A percentile compares a stretch with the other conserved stretches of the same genome.
Evolutionary conservation across 2,888 invertebrate species (phyloP).

Genomic region (Cheilosia urbana): DNA sequence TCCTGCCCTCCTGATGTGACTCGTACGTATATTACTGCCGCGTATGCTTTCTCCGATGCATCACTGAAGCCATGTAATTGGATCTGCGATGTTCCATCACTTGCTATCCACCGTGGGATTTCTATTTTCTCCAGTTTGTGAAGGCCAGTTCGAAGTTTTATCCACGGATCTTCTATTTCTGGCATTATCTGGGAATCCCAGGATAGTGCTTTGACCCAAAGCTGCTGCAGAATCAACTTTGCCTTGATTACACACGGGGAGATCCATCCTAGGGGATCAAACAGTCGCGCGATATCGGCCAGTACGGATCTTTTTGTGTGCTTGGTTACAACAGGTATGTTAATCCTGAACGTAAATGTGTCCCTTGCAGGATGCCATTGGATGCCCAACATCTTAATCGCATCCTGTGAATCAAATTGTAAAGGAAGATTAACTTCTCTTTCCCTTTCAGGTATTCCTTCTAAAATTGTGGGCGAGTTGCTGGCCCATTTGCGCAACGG

Average conservation of each 20-base stretch:
- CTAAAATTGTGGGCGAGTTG: slow-evolving; percentile 8
- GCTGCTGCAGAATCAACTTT: slow-evolving; percentile 20
- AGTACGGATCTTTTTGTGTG: slow-evolving; percentile 19
- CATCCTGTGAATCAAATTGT: not conserved
- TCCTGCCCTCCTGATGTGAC: too few species aligned
- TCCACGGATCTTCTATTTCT: not conserved
- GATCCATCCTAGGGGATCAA: slow-evolving; percentile 54
- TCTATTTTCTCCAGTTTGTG: slow-evolving; percentile 1
- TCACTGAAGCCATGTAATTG: not conserved
- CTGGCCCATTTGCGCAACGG: slow-evolving; percentile 13
- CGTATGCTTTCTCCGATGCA: slow-evolving; percentile 4
- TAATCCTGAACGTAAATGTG: not conserved
- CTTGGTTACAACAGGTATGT: not conserved
- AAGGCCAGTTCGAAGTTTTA: not conserved
- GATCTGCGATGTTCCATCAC: not conserved
- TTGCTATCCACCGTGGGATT: slow-evolving; percentile 1
- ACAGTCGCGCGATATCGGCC: too few species aligned
- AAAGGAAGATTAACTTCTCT: slow-evolving; percentile 10
- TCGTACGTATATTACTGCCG: too few species aligned
- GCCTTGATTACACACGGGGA: slow-evolving; percentile 41
- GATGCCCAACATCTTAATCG: not conserved
- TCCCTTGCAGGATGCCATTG: not conserved
- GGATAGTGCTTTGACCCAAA: slow-evolving; percentile 7
- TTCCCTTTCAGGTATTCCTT: not conserved
- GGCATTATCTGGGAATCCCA: not conserved